Conservation (phyloP, 2,888 invertebrate genomes). For the Coecobrya sp. region DNA sequence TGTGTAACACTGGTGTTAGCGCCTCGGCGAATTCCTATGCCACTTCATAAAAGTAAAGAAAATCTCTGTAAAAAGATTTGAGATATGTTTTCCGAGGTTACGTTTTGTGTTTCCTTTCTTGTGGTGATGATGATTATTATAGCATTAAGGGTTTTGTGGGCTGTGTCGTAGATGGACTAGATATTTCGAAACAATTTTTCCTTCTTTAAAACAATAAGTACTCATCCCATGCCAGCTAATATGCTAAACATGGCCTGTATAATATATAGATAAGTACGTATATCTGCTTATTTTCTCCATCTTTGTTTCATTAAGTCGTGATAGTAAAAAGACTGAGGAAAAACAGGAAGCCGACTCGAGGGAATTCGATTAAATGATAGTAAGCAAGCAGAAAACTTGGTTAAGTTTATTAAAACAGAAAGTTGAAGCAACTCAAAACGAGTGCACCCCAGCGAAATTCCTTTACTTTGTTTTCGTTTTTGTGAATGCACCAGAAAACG, state of each 20-base stretch:
- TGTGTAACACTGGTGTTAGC: too few species aligned
- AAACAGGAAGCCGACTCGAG: not conserved
- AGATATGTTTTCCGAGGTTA: too few species aligned
- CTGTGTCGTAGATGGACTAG: not conserved
- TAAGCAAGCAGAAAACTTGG: slow-evolving; percentile 47
- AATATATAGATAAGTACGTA: slow-evolving; percentile 16
- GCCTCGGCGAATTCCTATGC: too few species aligned
- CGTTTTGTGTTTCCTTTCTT: slow-evolving; percentile 12
- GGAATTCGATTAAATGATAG: not conserved
- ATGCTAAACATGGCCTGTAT: not conserved
- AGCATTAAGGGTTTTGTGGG: slow-evolving; percentile 23
- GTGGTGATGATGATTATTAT: not conserved
- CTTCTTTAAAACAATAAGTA: not conserved
- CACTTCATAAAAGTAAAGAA: too few species aligned
- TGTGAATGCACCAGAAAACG: slow-evolving; percentile 3
- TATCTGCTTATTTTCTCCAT: slow-evolving; percentile 1
- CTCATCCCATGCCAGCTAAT: not conserved
- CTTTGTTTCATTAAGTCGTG: slow-evolving; percentile 64
- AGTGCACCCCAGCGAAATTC: not conserved
- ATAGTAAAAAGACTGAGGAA: slow-evolving; percentile 6
- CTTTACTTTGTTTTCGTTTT: not conserved
- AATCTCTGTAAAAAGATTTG: too few species aligned
- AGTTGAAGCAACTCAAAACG: not conserved
- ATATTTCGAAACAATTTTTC: slow-evolving; percentile 60
- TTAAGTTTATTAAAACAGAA: slow-evolving; percentile 68